Evolutionary conservation across 2,888 invertebrate species (phyloP), one percentile per base, ranked within the genome.

Genomic region (Hartigia nigra): DNA sequence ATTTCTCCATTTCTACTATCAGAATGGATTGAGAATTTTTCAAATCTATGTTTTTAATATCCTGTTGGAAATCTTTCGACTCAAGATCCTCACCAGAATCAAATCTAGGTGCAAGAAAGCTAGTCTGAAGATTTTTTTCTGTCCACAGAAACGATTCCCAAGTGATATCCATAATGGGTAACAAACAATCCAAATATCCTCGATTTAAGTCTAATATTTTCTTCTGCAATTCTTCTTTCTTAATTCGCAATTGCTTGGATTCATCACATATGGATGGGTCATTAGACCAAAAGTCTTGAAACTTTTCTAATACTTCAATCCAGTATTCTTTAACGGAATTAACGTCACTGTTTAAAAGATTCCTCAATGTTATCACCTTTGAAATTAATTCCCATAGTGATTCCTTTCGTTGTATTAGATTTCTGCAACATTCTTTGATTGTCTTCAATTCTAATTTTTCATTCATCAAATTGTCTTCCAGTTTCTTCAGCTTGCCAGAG

Each of bases 221-320:
- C 79, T 84, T 85, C 76, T 90, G 88, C 12, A 90, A 80, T 35
- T 85, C 84, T 32, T 82, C 79, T 74, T 87, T 85, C 35, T 84
- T 86, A 1, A 79, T 77, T 75, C 86, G 86, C 69, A 90, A 80
- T 31, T 89, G 82, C 72, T 90, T 86, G 12, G 87, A 74, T 74
- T 89, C 87, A 9, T 87, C 86, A 35, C 85, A 86, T 14, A 81
- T 76, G 5, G 83, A 84, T 75, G 75, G 80, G 31, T 82, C 81
- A 9, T n/a, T 74, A 0, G 75, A 31, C 11, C 86, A 78, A 32
- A 82, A 75, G 14, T 55, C 39, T n/a, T 81, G 74, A 12, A 82
- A 83, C 69, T 83, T 82, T 2, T 35, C 74, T 69, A 81, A 34
- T 32, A 83, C 75, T 31, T 69, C 72, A 31, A 77, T 77, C 88